Evolutionary conservation across 2,888 invertebrate species (phyloP), one percentile per base, ranked within the genome.

Genomic region (Netelia melanura): DNA sequence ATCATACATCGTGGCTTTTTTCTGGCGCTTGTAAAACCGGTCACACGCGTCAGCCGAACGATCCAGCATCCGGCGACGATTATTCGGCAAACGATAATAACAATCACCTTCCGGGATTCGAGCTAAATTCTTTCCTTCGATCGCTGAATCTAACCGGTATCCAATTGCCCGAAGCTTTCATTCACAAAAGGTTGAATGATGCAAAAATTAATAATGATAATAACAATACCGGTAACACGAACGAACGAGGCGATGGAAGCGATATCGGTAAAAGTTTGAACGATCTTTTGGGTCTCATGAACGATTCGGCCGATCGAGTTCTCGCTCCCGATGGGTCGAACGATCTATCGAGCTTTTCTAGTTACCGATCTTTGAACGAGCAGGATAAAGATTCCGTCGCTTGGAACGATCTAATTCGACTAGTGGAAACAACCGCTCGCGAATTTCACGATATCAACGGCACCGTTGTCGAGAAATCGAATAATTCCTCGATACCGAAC

Each of bases 111-210:
- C 52, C 25, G 23, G 64, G 38, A 8, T 83, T 83, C 58, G 83
- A 85, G 2, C 61, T 85, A 67, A 85, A 83, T 68, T 83, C 85
- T 3, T 85, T 85, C 68, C 80, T 85, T 30, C 85, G 85, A n/a
- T 85, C 85, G 21, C 21, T 83, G 38, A 85, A 85, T 68, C 85
- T 75, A 6, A 72, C 74, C 21, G 85, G 72, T 17, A 77, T 76
- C 25, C 82, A 58, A 21, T 48, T 83, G 1, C 82, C 85, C 48
- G 79, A 72, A 9, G 72, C 52, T 54, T 83, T 85, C 8, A 23
- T 48, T 17, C 68, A 52, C 14, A 70, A 70, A 61, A 48, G 5
- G 44, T 11, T 10, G 23, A 43, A 71, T 1, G 25, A 23, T 10
- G n/a, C 14, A 8, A 48, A 48, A 10, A 10, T 74, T 9, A 68